phyloP scores from a whole-genome alignment of 37 sponge, comb jelly and placozoan species.

The Halisarca cf. caerulea region DNA sequence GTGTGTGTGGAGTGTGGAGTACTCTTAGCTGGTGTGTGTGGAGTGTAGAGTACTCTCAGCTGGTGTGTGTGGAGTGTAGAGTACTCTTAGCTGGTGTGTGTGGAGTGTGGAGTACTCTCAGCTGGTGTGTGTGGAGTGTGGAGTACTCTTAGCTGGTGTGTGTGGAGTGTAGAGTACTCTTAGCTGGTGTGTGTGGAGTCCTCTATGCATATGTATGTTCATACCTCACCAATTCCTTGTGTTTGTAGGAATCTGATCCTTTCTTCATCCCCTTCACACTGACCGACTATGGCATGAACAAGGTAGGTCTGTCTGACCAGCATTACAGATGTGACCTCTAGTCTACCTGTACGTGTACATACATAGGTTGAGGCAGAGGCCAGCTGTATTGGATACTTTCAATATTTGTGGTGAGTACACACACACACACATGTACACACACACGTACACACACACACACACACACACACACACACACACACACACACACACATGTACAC shows the following conservation, averaged over 20 bases:
- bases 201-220: not conserved
- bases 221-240: not conserved
- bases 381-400: constrained; percentile 13
- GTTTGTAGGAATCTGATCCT: constrained; percentile 11
- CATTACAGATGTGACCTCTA: not conserved
- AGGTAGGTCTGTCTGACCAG: not conserved
- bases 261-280: constrained; percentile 26
- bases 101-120: not conserved
- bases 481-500: no score
- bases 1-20: no score
- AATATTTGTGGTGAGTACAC: constrained; percentile 7
- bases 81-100: not conserved
- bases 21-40: not conserved
- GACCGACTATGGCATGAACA: constrained; percentile 15
- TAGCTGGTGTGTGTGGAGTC: not conserved
- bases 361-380: constrained; percentile 22
- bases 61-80: not conserved
- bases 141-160: no score
- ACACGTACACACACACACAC: not conserved
- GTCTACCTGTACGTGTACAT: not conserved
- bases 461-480: not conserved
- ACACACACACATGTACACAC: not conserved
- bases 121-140: no score
- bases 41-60: not conserved
- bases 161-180: not conserved